Percentiles rank a stretch among this genome's conserved stretches.
Conservation (phyloP, 2,797 vertebrate species). For the Eurystomus glaucurus region DNA sequence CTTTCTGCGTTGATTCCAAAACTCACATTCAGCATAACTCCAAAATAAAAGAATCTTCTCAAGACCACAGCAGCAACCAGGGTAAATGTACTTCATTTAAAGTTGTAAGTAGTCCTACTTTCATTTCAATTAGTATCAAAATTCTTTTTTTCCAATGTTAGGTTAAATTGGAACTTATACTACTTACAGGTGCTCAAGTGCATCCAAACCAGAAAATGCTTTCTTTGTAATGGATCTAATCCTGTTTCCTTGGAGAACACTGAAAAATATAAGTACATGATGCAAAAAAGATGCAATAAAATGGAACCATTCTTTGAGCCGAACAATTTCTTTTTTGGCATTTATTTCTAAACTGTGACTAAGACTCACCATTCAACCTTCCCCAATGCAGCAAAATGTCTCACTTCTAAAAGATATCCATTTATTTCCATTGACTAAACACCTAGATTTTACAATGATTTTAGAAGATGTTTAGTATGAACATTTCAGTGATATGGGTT, state of each 20-base stretch:
- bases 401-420: background rate
- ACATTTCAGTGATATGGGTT: background rate
- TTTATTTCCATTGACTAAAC: background rate
- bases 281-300: slow-evolving; percentile 4
- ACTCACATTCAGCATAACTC: background rate
- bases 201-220: slow-evolving; percentile 96
- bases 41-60: slow-evolving; percentile 29
- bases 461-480: background rate
- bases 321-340: background rate
- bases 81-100: background rate
- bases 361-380: background rate
- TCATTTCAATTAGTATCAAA: background rate
- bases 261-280: slow-evolving; percentile 68
- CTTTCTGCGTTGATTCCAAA: background rate
- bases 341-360: background rate
- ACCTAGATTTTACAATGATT: background rate
- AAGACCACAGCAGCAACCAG: background rate
- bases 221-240: slow-evolving; percentile 96
- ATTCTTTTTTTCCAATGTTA: background rate
- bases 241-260: slow-evolving; percentile 93
- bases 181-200: slow-evolving; percentile 95
- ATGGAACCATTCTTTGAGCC: background rate
- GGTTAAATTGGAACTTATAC: slow-evolving; percentile 25
- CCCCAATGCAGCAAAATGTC: background rate
- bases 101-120: background rate